Evolutionary conservation across 64 coral and sea anemone species (phyloP), one percentile per base, ranked within the genome.

Genomic region (Stylophora pistillata): DNA sequence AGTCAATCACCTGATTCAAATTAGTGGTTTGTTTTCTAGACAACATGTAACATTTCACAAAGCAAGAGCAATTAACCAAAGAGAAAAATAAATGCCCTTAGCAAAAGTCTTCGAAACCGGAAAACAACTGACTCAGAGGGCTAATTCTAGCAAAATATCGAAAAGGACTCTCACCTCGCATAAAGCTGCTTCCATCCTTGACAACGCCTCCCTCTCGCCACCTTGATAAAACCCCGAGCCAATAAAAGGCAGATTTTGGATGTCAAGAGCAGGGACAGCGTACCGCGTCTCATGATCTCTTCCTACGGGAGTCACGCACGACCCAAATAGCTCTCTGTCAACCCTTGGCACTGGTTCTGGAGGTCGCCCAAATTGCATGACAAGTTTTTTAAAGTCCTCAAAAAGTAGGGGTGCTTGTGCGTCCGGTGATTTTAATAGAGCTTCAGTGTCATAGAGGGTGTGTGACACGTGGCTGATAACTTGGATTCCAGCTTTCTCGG

Each of bases 391-490:
- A 56, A 91, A 91, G 18, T 77, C 73, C 23, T 82, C 78, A 28
- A 91, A 71, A 28, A 62, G 30, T 16, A 63, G 78, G 16, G 89
- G 89, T 15, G 55, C 72, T 53, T 27, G 53, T 74, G 71, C 77
- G 15, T 41, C 41, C 7, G 34, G 75, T 73, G 78, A 79, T 13
- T 17, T 47, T 18, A 73, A 27, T 9, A 91, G 18, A 6, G 30
- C 72, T 25, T 74, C 29, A 21, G 71, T 53, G 31, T 91, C 89
- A 29, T 83, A 91, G 2, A 91, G 68, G 0, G 89, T 85, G 59
- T 91, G 89, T 53, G 89, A 91, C 26, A 76, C 71, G 26, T 68
- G 68, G 26, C 65, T 83, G 79, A 91, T 76, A 3, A 91, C 79
- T 74, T 85, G 79, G n/a, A 91, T 66, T 64, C 71, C 71, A 73